Evolutionary conservation across 2,113 vertebrate species (phyloP), one percentile per base, ranked within the genome.

Genomic region (Carlito syrichta): DNA sequence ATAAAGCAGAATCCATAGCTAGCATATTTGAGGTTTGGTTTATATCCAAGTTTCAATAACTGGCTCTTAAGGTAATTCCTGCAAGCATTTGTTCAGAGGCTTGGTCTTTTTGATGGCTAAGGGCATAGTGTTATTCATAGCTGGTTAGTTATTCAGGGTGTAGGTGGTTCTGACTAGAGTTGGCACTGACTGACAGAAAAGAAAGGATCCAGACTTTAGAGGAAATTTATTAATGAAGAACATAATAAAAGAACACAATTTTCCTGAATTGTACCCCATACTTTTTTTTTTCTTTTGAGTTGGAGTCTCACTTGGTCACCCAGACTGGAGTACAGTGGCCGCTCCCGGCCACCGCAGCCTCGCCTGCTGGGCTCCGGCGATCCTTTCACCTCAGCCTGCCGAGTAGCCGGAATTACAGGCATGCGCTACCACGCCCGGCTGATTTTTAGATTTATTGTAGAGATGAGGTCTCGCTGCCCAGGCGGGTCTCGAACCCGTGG

Each of bases 1-100:
- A 88, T 35, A 97, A 78, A 89, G 60, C 63, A 73, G 54, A 93
- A 74, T 78, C 68, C 95, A 76, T 93, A 86, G 69, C 86, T 74
- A 84, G 56, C 95, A 94, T 97, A 94, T 66, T 96, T 98, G 96
- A 83, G 93, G 96, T 93, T 89, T 96, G 97, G 78, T 94, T 78
- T 54, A 6, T 20, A 63, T 92, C 95, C 97, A 97, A n/a, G 30
- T 93, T 95, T 96, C 77, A 85, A 50, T 88, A 89, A 58, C 93
- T 94, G 74, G 35, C 69, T 94, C 81, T 74, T 30, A 86, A 94
- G 81, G 92, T 95, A 81, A 71, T 40, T 43, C 8, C 19, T 43
- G 12, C 3, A 27, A 19, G 77, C 81, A 40, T 93, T 63, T 93
- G 73, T 68, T 91, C 63, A 91, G 82, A 82, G 32, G 43, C n/a